Evolutionary conservation across 2,797 vertebrate species (phyloP).

Genomic region (Onychomys arenicola): DNA sequence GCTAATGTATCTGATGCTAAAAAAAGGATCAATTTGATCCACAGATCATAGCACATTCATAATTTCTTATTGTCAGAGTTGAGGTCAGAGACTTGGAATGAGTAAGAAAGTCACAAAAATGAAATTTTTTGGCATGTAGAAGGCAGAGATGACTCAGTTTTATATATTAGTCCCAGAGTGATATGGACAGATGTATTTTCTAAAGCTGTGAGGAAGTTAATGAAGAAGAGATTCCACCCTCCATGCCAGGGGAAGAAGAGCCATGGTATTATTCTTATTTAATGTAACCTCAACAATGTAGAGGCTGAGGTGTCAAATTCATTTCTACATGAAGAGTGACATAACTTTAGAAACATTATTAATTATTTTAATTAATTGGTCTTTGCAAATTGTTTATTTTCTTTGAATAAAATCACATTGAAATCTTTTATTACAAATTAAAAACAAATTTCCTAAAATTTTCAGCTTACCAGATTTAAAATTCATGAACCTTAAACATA

Average conservation of each 20-base stretch:
- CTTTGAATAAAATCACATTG: background rate
- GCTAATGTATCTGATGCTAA: background rate
- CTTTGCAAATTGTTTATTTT: background rate
- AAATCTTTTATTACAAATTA: background rate
- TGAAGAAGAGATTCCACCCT: background rate
- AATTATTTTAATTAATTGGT: background rate
- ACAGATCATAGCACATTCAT: background rate
- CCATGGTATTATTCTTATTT: background rate
- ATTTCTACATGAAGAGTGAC: background rate
- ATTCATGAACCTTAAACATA: background rate
- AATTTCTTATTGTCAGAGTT: background rate
- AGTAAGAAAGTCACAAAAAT: background rate
- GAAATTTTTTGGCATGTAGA: background rate
- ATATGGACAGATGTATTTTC: background rate
- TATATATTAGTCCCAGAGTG: background rate
- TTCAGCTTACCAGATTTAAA: background rate
- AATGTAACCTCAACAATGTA: background rate
- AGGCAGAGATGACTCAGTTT: too few relatives aligned
- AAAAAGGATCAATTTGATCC: background rate
- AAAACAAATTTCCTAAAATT: background rate
- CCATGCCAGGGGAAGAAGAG: background rate
- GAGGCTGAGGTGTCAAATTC: background rate
- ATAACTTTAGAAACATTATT: background rate
- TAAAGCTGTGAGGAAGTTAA: background rate
- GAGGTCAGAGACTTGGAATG: background rate